Evolutionary conservation across 2,797 vertebrate species (phyloP), one percentile per base, ranked within the genome.

Genomic region (Malurus splendens): DNA sequence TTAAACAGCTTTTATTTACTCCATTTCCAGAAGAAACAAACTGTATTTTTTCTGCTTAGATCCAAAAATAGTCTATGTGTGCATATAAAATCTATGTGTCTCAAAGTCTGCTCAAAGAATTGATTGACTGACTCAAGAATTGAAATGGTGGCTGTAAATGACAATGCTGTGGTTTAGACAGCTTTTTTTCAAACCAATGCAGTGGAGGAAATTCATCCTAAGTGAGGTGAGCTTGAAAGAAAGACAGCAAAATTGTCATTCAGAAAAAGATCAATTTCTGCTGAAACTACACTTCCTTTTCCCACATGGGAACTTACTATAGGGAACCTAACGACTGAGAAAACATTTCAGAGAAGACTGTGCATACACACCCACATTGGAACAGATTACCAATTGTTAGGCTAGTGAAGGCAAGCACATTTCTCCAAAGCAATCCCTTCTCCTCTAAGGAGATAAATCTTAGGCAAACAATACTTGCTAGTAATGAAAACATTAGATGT

Each of bases 401-500:
- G 27, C 86, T 87, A 91, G 87, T 70, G 70, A 90, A 92, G 77
- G 83, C 92, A 96, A 91, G 89, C 10, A 5, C 14, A 65, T 44
- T 89, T 93, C 78, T 91, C 65, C 71, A 85, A 91, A 94, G 88
- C 82, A 95, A 90, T 60, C 36, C 48, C n/a, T 77, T 90, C 55
- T 89, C 74, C 75, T 86, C 83, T 84, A 79, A 76, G 36, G 66
- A 91, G 89, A 94, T 81, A 90, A 90, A 94, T 87, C 91, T 94
- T 91, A 87, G 7, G 57, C 59, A 91, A 94, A 93, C 81, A 90
- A 91, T 72, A 92, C 42, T 89, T 90, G 76, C 76, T 91, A 94
- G 94, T 59, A 86, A 90, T 1, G 0, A 91, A 94, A 87, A 82
- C 39, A 71, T 60, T 72, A 75, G 60, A 89, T 73, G 82, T 87